These are phyloP conservation scores for Struthidea cinerea DNA, from an alignment of 2,113 vertebrate species.

Conservation along the genomic window DNA sequence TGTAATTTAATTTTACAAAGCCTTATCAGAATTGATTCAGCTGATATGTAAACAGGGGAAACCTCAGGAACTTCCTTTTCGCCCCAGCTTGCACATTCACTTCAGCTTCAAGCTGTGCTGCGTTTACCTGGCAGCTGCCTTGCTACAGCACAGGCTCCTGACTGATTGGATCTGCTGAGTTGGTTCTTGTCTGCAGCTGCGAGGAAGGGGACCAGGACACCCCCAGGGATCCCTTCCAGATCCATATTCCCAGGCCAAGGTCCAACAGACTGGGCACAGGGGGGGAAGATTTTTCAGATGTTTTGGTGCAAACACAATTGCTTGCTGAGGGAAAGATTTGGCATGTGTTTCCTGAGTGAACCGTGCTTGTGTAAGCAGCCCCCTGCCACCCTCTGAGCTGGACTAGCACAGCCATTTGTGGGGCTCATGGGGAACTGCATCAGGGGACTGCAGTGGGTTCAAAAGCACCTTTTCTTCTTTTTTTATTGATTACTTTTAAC, in stretches of 20 bases:
- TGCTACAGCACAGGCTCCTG: background rate
- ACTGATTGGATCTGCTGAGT: background rate
- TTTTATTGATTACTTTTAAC: background rate
- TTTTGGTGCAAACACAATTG: slow-evolving; percentile 11
- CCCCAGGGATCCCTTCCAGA: background rate
- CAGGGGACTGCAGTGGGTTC: rapidly evolving
- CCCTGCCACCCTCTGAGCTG: slow-evolving; percentile 10
- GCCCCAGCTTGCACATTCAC: background rate
- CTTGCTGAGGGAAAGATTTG: slow-evolving; percentile 32
- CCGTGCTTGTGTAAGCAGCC: slow-evolving; percentile 1
- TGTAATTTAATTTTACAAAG: background rate
- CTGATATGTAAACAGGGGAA: background rate
- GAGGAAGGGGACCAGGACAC: background rate
- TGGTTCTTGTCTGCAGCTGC: background rate
- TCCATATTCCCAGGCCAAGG: background rate
- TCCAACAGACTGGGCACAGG: background rate
- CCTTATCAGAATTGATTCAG: background rate
- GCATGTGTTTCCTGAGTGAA: background rate
- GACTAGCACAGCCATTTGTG: background rate
- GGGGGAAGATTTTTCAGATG: slow-evolving; percentile 40
- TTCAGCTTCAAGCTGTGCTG: background rate
- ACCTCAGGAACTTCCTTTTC: background rate
- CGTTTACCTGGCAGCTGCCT: rapidly evolving
- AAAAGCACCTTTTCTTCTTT: background rate
- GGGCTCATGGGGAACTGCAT: background rate